Evolutionary conservation across 2,797 vertebrate species (phyloP).

Genomic region (Coilia nasus): DNA sequence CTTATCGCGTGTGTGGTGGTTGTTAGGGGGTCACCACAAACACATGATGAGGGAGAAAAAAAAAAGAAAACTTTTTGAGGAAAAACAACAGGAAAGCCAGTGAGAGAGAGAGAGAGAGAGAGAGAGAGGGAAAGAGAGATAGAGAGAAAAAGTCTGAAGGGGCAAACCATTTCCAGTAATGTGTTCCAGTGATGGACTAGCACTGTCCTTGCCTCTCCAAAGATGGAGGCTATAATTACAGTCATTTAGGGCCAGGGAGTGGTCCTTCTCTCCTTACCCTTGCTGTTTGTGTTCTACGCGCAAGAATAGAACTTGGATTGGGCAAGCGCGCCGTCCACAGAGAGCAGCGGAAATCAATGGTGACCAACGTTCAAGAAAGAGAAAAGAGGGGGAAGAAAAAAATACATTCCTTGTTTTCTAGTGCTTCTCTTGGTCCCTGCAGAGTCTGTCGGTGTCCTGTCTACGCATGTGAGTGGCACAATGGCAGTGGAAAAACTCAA

Average conservation of each 20-base stretch:
- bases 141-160: constrained; percentile 24
- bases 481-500: neutral
- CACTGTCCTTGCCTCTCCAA: constrained; percentile 44
- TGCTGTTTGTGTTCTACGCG: constrained; percentile 54
- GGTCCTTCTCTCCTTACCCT: constrained; percentile 47
- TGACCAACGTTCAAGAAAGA: neutral
- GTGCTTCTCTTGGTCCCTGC: constrained; percentile 31
- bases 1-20: neutral
- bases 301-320: constrained; percentile 57
- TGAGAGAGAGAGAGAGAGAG: neutral
- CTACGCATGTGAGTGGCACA: neutral
- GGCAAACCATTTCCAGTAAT: constrained; percentile 68
- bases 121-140: neutral
- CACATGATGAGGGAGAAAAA: neutral
- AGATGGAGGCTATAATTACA: constrained; percentile 55
- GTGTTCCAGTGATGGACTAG: constrained; percentile 66
- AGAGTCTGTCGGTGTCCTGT: neutral
- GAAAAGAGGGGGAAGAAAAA: neutral
- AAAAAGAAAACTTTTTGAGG: neutral
- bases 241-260: constrained; percentile 57
- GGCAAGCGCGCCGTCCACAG: constrained; percentile 30
- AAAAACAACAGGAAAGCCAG: neutral
- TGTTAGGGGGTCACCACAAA: constrained; percentile 18
- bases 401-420: constrained; percentile 38
- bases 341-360: constrained; percentile 45